phyloP scores from a whole-genome alignment of 2,888 invertebrate species.

The Eupithecia vulgata region DNA sequence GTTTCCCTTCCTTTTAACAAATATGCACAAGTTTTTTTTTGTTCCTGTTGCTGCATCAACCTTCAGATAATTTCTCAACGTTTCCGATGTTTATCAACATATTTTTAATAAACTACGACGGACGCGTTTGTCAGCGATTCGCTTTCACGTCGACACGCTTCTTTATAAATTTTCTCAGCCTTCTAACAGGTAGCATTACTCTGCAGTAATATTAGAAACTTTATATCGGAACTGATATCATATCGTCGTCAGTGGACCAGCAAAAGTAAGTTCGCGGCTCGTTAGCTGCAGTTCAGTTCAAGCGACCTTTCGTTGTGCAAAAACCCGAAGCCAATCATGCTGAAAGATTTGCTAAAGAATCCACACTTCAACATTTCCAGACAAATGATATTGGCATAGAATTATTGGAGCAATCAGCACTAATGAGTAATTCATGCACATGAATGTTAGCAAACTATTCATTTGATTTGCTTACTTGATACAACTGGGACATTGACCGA shows the following conservation, averaged over 20 bases:
- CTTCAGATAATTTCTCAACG: constrained; percentile 38
- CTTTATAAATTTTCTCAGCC: constrained; percentile 33
- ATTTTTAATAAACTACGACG: constrained; percentile 29
- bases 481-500: constrained; percentile 12
- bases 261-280: constrained; percentile 65
- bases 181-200: constrained; percentile 20
- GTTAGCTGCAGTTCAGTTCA: constrained; percentile 52
- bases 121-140: constrained; percentile 41
- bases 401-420: constrained; percentile 41
- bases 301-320: constrained; percentile 72
- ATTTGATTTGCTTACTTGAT: constrained; percentile 24
- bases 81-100: constrained; percentile 45
- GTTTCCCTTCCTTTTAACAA: constrained; percentile 19
- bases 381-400: constrained; percentile 16
- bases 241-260: constrained; percentile 63
- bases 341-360: constrained; percentile 68
- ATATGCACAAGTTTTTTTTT: constrained; percentile 10
- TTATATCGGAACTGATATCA: constrained; percentile 51
- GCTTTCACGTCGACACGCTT: constrained; percentile 42
- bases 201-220: constrained; percentile 48
- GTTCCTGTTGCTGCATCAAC: constrained; percentile 14
- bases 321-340: constrained; percentile 59
- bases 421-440: constrained; percentile 45
- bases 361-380: constrained; percentile 30
- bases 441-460: constrained; percentile 37